A percentile compares a stretch with the other conserved stretches of the same genome.
These are phyloP conservation scores for Thymelicus lineola DNA, from an alignment of 2,888 invertebrate species.

Conservation along the genomic window DNA sequence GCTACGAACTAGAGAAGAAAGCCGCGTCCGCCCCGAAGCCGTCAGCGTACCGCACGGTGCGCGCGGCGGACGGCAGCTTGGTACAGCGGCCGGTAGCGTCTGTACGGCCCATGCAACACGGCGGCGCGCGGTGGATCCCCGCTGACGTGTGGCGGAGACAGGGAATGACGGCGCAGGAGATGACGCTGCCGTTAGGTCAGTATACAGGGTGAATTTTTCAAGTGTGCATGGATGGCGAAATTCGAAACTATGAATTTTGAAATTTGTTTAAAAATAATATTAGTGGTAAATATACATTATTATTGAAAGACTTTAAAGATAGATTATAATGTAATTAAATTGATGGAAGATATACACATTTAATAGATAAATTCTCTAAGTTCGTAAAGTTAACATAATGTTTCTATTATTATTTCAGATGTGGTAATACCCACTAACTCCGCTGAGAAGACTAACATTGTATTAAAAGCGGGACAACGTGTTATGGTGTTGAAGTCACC, in stretches of 20 bases:
- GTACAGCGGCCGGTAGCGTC: constrained; percentile 89
- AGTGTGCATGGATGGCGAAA: too few species aligned
- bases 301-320: too few species aligned
- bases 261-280: too few species aligned
- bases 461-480: constrained; percentile 96
- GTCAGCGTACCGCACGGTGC: constrained; percentile 86
- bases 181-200: constrained; percentile 94
- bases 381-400: not conserved
- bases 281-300: too few species aligned
- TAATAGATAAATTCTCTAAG: not conserved
- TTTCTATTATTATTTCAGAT: constrained; percentile 75
- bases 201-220: too few species aligned
- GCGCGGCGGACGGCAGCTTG: constrained; percentile 87
- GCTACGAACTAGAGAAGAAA: constrained; percentile 97
- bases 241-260: too few species aligned
- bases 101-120: constrained; percentile 91
- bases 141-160: constrained; percentile 96
- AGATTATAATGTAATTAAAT: too few species aligned
- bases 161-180: constrained; percentile 98
- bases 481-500: constrained; percentile 97
- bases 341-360: too few species aligned
- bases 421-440: constrained; percentile 97
- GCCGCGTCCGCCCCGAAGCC: constrained; percentile 88
- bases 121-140: constrained; percentile 91
- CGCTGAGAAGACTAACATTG: constrained; percentile 94